phyloP scores from a whole-genome alignment of 2,888 invertebrate genomes.

The Acanthopleura granulata region DNA sequence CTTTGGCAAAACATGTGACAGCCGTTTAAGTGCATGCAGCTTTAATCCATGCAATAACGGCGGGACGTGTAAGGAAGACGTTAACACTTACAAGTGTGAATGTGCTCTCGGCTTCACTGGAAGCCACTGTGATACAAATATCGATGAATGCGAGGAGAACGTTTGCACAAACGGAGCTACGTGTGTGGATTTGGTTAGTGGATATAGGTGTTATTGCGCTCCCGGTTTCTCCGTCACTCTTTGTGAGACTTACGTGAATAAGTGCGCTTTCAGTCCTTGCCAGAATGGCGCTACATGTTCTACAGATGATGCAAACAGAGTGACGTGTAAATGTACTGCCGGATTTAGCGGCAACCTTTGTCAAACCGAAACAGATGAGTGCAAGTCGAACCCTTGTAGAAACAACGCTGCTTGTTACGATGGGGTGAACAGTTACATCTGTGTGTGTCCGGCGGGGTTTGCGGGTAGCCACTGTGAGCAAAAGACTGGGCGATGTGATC shows the following conservation, averaged over 20 bases:
- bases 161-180: conserved; percentile 29
- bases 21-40: conserved; percentile 45
- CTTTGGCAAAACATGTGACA: not conserved
- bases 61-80: conserved; percentile 34
- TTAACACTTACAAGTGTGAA: conserved; percentile 30
- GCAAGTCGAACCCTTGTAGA: not conserved
- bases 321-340: not conserved
- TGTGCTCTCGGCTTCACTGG: conserved; percentile 39
- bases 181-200: not conserved
- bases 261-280: not conserved
- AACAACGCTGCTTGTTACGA: not conserved
- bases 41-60: conserved; percentile 46
- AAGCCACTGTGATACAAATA: conserved; percentile 36
- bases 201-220: not conserved
- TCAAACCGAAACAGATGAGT: not conserved
- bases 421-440: not conserved
- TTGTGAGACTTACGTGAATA: not conserved
- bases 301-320: not conserved
- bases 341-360: not conserved
- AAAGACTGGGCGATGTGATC: not conserved
- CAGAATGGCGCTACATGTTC: not conserved
- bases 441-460: not conserved
- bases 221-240: not conserved
- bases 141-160: conserved; percentile 41
- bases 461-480: not conserved